Conservation (phyloP, 2,113 vertebrate genomes). For the Grus americana region DNA sequence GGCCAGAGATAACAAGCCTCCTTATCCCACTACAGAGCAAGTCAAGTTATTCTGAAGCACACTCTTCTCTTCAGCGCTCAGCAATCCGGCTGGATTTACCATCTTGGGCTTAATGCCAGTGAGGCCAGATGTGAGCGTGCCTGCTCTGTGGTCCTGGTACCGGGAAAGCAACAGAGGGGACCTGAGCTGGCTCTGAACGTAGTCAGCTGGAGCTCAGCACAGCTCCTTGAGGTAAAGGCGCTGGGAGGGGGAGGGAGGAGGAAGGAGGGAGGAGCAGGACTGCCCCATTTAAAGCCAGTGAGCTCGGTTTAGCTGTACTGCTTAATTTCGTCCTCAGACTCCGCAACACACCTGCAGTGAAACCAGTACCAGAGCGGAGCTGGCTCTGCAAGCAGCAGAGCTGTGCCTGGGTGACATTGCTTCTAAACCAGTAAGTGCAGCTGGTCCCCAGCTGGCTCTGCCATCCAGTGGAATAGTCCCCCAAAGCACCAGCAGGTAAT, state of each 20-base stretch:
- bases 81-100: background rate
- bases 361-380: background rate
- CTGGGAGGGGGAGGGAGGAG: background rate
- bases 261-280: background rate
- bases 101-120: background rate
- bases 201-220: background rate
- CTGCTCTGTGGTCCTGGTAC: background rate
- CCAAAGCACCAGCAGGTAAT: background rate
- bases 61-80: background rate
- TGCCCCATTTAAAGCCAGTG: background rate
- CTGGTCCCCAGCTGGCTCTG: background rate
- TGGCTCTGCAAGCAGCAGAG: background rate
- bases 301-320: background rate
- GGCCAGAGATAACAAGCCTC: background rate
- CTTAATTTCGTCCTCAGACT: background rate
- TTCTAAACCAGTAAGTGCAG: background rate
- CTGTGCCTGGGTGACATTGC: background rate
- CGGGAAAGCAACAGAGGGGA: background rate
- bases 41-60: background rate
- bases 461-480: background rate
- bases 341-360: background rate
- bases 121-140: rapidly evolving
- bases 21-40: background rate
- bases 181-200: background rate
- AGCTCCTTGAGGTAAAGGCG: background rate